Evolutionary conservation across 2,113 vertebrate species (phyloP).

Genomic region (Sturnira hondurensis): DNA sequence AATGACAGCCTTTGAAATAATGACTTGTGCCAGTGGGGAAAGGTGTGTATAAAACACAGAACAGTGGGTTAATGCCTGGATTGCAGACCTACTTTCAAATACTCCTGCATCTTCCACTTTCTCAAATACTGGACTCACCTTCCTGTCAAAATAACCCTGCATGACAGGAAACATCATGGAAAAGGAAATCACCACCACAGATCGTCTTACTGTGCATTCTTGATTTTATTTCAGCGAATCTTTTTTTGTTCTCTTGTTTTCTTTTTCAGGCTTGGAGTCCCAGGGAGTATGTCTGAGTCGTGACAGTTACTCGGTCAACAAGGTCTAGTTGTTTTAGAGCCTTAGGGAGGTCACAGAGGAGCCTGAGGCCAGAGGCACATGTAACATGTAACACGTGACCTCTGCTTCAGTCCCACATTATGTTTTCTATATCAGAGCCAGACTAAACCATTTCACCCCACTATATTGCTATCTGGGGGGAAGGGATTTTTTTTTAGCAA

Average conservation of each 20-base stretch:
- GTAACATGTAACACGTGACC: neutral
- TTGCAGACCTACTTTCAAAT: neutral
- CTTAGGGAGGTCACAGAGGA: neutral
- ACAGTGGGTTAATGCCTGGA: neutral
- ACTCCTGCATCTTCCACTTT: neutral
- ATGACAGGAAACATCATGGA: neutral
- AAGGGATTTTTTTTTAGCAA: neutral
- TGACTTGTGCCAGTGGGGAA: neutral
- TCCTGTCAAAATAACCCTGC: neutral
- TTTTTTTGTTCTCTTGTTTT: neutral
- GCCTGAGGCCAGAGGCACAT: neutral
- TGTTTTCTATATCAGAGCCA: neutral
- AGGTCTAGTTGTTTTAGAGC: neutral
- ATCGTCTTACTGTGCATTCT: neutral
- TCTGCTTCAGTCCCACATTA: neutral
- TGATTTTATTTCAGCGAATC: conserved; percentile 22
- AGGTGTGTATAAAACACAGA: neutral
- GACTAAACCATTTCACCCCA: neutral
- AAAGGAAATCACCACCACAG: neutral
- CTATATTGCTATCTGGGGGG: neutral
- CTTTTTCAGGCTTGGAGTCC: neutral
- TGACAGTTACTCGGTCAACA: neutral
- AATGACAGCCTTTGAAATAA: conserved; percentile 2
- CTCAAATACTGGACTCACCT: neutral
- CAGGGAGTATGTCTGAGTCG: neutral